phyloP scores from a whole-genome alignment of 2,797 vertebrate species.

The Macropodus opercularis region DNA sequence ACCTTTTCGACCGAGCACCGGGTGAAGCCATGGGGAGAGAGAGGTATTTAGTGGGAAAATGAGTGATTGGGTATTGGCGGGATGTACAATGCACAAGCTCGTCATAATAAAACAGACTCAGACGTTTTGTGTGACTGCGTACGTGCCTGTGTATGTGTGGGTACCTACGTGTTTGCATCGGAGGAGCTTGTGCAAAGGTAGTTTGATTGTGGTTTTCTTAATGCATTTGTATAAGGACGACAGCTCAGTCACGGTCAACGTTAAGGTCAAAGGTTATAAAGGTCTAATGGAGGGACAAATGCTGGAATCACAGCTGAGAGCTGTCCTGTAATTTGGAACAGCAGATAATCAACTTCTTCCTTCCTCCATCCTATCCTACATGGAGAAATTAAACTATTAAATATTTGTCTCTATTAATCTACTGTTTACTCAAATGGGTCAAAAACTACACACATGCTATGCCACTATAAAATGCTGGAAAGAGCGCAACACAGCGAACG shows the following conservation, averaged over 20 bases:
- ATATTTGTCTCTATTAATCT: not conserved
- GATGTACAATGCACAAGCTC: conserved; percentile 72
- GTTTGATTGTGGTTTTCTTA: conserved; percentile 40
- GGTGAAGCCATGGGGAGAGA: conserved; percentile 73
- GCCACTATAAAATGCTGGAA: conserved; percentile 7
- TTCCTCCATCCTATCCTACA: too few relatives aligned
- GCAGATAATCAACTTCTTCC: conserved; percentile 56
- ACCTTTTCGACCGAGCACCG: conserved; percentile 82
- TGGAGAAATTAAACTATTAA: too few relatives aligned
- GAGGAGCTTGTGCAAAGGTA: conserved; percentile 16
- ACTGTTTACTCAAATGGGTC: not conserved
- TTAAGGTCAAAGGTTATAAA: conserved; percentile 46
- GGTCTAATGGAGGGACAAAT: conserved; percentile 62
- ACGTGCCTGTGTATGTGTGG: conserved; percentile 17
- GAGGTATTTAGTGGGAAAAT: conserved; percentile 78
- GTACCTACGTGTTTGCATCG: conserved; percentile 26
- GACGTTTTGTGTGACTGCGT: conserved; percentile 33
- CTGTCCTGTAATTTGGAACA: conserved; percentile 60
- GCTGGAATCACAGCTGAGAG: conserved; percentile 45
- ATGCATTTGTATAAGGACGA: conserved; percentile 50
- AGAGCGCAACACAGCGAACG: conserved; percentile 16
- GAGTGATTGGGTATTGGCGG: conserved; percentile 77
- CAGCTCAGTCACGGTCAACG: conserved; percentile 56
- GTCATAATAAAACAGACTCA: conserved; percentile 74
- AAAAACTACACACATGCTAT: conserved; percentile 2